phyloP scores from a whole-genome alignment of 1,140 invertebrate species.

The Caenorhabditis latens region DNA sequence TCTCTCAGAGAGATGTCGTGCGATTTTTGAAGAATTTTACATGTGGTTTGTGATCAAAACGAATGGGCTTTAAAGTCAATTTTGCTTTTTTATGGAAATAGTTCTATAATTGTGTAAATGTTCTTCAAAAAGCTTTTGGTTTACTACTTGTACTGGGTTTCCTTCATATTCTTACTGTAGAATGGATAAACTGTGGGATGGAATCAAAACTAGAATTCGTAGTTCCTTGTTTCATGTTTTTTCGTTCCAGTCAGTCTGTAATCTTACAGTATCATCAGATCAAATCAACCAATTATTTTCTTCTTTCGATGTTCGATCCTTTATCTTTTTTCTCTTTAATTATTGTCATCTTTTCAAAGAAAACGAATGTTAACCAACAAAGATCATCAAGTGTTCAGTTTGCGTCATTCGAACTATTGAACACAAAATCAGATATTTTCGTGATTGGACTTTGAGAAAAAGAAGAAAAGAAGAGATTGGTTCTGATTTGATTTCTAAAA shows the following conservation, averaged over 20 bases:
- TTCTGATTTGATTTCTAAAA: slow-evolving; percentile 32
- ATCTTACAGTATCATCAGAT: slow-evolving; percentile 14
- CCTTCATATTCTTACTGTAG: too few species aligned
- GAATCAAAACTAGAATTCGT: too few species aligned
- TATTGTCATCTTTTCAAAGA: background rate
- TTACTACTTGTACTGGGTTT: too few species aligned
- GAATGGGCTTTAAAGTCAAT: background rate
- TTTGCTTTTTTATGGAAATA: too few species aligned
- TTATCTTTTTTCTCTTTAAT: slow-evolving; percentile 21
- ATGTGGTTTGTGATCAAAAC: background rate
- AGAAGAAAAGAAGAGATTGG: background rate
- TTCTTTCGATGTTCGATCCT: slow-evolving; percentile 27
- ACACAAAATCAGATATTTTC: background rate
- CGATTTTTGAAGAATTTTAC: slow-evolving; percentile 1
- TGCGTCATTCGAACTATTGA: slow-evolving; percentile 34
- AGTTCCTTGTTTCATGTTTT: slow-evolving; percentile 12
- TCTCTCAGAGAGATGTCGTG: background rate
- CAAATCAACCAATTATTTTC: slow-evolving; percentile 25
- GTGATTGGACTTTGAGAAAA: background rate
- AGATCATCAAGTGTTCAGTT: slow-evolving; percentile 37
- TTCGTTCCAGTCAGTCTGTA: background rate
- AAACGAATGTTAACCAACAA: slow-evolving; percentile 28
- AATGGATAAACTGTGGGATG: too few species aligned
- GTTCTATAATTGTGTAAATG: too few species aligned
- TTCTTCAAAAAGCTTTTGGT: too few species aligned